A percentile compares a stretch with the other conserved stretches of the same genome.
These are phyloP conservation scores for Cephus cinctus DNA, from an alignment of 1,140 invertebrate genomes.

Conservation along the genomic window DNA sequence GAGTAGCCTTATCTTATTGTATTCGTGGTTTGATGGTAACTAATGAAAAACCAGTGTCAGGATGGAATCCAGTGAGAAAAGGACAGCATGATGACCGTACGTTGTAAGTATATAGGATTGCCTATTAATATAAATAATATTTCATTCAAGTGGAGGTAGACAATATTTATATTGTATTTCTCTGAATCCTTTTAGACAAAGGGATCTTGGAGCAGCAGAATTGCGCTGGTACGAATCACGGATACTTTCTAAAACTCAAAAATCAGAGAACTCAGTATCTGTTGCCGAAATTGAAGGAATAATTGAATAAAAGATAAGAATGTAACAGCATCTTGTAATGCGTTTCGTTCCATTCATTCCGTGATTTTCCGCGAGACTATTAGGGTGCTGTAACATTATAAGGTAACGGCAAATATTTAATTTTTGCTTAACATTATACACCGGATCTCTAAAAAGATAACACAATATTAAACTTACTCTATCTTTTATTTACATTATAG, in stretches of 20 bases:
- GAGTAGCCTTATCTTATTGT: slow-evolving; percentile 50
- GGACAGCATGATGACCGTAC: slow-evolving; percentile 46
- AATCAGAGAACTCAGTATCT: background rate
- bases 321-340: too few species aligned
- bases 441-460: too few species aligned
- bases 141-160: background rate
- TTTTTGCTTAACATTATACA: too few species aligned
- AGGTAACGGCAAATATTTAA: too few species aligned
- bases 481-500: too few species aligned
- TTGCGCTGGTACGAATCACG: slow-evolving; percentile 36
- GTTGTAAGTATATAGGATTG: slow-evolving; percentile 34
- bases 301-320: slow-evolving; percentile 22
- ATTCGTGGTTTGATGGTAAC: slow-evolving; percentile 69
- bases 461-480: too few species aligned
- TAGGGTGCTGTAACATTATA: too few species aligned
- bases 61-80: slow-evolving; percentile 71
- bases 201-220: slow-evolving; percentile 36
- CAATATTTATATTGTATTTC: slow-evolving; percentile 2
- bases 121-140: slow-evolving; percentile 2
- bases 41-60: slow-evolving; percentile 65
- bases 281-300: slow-evolving; percentile 17
- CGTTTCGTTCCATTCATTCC: too few species aligned
- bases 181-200: slow-evolving; percentile 27
- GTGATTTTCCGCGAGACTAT: too few species aligned
- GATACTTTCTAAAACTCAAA: slow-evolving; percentile 26